phyloP scores from a whole-genome alignment of 2,888 invertebrate species.

The Caenorhabditis angaria region DNA sequence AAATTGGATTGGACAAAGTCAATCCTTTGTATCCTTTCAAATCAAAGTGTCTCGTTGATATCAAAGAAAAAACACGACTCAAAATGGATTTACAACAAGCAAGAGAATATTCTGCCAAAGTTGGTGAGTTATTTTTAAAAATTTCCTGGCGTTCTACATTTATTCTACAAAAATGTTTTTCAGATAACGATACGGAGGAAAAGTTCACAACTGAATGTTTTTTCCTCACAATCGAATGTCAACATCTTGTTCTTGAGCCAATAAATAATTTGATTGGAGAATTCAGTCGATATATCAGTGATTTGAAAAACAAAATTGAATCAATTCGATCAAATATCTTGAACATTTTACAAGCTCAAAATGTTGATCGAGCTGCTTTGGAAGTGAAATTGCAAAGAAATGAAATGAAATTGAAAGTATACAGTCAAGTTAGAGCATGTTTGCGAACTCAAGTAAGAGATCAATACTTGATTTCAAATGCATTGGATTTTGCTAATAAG shows the following conservation, averaged over 20 bases:
- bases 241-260: conserved; percentile 89
- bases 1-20: conserved; percentile 86
- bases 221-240: conserved; percentile 92
- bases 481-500: conserved; percentile 86
- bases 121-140: conserved; percentile 23
- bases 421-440: conserved; percentile 77
- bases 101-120: conserved; percentile 68
- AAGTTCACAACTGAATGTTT: conserved; percentile 97
- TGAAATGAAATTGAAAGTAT: conserved; percentile 16
- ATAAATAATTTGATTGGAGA: conserved; percentile 76
- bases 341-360: neutral
- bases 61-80: conserved; percentile 79
- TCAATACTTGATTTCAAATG: conserved; percentile 83
- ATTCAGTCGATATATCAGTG: conserved; percentile 46
- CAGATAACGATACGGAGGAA: conserved; percentile 73
- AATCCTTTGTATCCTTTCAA: conserved; percentile 89
- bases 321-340: neutral
- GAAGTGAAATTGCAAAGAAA: neutral
- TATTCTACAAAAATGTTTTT: neutral
- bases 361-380: neutral
- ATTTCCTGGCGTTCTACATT: too few species aligned
- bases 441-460: conserved; percentile 90
- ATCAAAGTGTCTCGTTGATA: conserved; percentile 75
- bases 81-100: conserved; percentile 85
- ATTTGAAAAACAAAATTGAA: conserved; percentile 22